These are phyloP conservation scores for Andrena praecox DNA, from an alignment of 2,888 invertebrate genomes.

Conservation along the genomic window DNA sequence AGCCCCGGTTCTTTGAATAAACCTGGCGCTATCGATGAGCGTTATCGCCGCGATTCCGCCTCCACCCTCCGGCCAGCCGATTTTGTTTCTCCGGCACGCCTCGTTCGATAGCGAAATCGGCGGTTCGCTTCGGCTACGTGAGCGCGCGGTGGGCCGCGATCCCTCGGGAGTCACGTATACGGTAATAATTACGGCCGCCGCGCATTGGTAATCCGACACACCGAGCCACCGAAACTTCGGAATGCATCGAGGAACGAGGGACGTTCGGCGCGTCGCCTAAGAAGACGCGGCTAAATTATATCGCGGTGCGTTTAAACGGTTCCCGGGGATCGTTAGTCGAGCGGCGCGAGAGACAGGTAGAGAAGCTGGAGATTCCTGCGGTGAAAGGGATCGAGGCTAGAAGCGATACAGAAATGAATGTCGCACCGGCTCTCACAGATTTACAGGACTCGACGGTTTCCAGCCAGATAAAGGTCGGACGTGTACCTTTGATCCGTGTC, in stretches of 20 bases:
- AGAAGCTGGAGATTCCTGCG: slow-evolving; percentile 16
- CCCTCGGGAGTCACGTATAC: slow-evolving; percentile 49
- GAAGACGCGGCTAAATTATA: neutral
- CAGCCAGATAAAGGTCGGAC: slow-evolving; percentile 61
- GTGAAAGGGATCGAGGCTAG: slow-evolving; percentile 33
- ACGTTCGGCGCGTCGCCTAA: neutral
- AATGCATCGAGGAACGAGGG: neutral
- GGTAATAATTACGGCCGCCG: slow-evolving; percentile 43
- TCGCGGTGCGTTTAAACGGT: neutral
- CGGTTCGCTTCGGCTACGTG: slow-evolving; percentile 36
- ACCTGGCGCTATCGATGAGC: slow-evolving; percentile 50
- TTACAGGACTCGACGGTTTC: slow-evolving; percentile 49
- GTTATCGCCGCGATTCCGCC: slow-evolving; percentile 52
- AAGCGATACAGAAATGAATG: slow-evolving; percentile 23
- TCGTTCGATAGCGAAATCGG: slow-evolving; percentile 41
- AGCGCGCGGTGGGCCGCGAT: neutral
- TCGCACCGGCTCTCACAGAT: slow-evolving; percentile 35
- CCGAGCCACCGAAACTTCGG: slow-evolving; percentile 4
- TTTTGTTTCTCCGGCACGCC: slow-evolving; percentile 40
- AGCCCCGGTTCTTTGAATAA: slow-evolving; percentile 48
- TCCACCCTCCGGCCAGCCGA: slow-evolving; percentile 16
- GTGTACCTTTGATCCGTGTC: slow-evolving; percentile 66
- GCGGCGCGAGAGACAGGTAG: neutral
- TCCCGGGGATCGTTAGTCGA: neutral
- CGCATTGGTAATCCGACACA: slow-evolving; percentile 45